These are phyloP conservation scores for Chirona hameri DNA, from an alignment of 2,888 invertebrate genomes.

Conservation along the genomic window DNA sequence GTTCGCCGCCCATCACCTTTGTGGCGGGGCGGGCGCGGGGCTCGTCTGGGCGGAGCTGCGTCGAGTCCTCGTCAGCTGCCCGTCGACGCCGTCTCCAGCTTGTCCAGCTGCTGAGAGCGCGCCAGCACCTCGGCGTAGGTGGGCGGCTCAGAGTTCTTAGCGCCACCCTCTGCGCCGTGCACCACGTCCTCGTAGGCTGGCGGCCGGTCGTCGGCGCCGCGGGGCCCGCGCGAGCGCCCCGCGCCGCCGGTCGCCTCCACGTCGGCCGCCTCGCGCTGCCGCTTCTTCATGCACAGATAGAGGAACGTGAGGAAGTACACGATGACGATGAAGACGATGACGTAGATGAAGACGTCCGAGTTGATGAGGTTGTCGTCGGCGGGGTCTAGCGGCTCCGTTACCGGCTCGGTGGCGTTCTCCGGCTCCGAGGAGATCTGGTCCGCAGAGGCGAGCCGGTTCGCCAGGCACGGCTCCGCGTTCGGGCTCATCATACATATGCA, in stretches of 20 bases:
- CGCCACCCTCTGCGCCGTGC: background rate
- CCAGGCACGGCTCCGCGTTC: background rate
- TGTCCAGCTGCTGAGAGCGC: constrained; percentile 4
- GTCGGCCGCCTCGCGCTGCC: constrained; percentile 22
- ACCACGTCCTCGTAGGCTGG: background rate
- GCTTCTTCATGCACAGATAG: constrained; percentile 26
- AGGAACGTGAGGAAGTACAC: constrained; percentile 23
- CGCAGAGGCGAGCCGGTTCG: background rate
- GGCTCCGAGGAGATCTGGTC: background rate
- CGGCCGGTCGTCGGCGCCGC: constrained; percentile 3
- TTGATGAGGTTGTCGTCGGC: constrained; percentile 12
- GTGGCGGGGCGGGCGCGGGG: too few species aligned
- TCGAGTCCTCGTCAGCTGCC: background rate
- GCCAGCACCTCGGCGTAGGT: constrained; percentile 23
- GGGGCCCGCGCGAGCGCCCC: background rate
- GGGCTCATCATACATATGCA: background rate
- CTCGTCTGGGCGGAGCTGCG: background rate
- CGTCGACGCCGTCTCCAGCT: background rate
- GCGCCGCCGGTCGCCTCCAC: background rate
- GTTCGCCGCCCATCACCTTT: background rate
- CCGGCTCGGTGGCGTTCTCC: background rate
- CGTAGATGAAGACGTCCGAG: constrained; percentile 27
- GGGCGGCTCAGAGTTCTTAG: background rate
- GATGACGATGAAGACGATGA: constrained; percentile 24
- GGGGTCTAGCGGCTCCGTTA: background rate